Evolutionary conservation across 2,888 invertebrate genomes (phyloP).

Genomic region (Eurytoma californica): DNA sequence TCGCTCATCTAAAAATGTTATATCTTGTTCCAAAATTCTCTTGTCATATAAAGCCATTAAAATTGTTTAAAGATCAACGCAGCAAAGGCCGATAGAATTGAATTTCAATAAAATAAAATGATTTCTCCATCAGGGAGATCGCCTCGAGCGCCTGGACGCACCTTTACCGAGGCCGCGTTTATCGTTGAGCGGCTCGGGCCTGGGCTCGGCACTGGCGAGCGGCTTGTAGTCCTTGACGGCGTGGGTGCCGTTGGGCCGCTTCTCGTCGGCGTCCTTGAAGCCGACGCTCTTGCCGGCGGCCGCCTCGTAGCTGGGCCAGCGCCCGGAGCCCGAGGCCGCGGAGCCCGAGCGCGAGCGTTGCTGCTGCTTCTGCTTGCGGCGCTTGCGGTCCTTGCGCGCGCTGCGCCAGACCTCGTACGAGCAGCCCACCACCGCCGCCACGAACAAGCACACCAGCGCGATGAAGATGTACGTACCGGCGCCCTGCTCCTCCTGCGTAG

Average conservation of each 20-base stretch:
- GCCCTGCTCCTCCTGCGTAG: conserved; percentile 86
- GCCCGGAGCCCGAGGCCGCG: conserved; percentile 62
- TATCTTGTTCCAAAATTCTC: too few relatives aligned
- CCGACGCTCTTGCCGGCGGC: conserved; percentile 65
- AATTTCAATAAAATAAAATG: too few relatives aligned
- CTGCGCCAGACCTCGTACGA: conserved; percentile 81
- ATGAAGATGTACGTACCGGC: conserved; percentile 87
- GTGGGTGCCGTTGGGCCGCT: conserved; percentile 73
- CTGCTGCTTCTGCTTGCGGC: conserved; percentile 58
- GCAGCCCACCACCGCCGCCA: conserved; percentile 82
- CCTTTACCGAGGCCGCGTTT: conserved; percentile 71
- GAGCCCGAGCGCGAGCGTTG: conserved; percentile 56
- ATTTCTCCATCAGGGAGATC: too few relatives aligned
- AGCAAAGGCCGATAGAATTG: too few relatives aligned
- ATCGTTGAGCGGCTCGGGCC: conserved; percentile 66
- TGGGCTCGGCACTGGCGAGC: conserved; percentile 66
- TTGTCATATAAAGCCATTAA: too few relatives aligned
- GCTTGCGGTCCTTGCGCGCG: conserved; percentile 68
- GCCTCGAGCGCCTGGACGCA: conserved; percentile 52
- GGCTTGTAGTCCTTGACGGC: conserved; percentile 72
- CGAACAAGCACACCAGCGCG: conserved; percentile 84
- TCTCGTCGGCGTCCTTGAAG: conserved; percentile 69
- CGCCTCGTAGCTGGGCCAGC: conserved; percentile 64
- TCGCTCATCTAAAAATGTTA: too few relatives aligned
- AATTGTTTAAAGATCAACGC: too few relatives aligned